These are phyloP conservation scores for Corella eumyota DNA, from an alignment of 23 tunicate genomes.

Conservation along the genomic window DNA sequence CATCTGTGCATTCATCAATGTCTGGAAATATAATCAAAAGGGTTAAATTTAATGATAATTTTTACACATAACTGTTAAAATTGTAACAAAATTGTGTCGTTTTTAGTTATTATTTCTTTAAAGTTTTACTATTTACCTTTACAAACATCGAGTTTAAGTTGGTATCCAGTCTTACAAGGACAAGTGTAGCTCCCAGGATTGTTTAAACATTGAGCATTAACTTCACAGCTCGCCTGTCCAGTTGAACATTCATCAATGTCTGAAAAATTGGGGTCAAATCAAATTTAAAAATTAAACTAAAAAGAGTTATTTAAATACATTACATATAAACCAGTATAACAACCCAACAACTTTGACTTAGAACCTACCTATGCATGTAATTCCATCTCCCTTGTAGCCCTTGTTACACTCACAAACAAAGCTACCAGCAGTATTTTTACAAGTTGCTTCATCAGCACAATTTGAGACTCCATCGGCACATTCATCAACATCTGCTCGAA, in stretches of 20 bases:
- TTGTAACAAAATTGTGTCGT: too few relatives aligned
- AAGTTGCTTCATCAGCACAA: constrained; percentile 18
- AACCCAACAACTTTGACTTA: too few relatives aligned
- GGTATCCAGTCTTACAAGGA: constrained; percentile 19
- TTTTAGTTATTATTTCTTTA: background rate
- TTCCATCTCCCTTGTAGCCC: constrained; percentile 50
- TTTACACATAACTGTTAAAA: too few relatives aligned
- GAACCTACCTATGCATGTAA: too few relatives aligned
- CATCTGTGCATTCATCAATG: constrained; percentile 16
- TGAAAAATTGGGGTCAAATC: too few relatives aligned
- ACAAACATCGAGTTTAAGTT: background rate
- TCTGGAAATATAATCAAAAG: constrained; percentile 1
- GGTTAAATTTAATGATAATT: too few relatives aligned
- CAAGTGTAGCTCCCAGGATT: constrained; percentile 30
- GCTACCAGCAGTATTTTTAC: constrained; percentile 41
- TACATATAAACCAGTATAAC: too few relatives aligned
- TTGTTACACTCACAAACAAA: constrained; percentile 23
- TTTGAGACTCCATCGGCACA: constrained; percentile 4
- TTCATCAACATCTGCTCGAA: constrained; percentile 27
- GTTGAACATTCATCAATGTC: constrained; percentile 23
- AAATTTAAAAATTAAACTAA: background rate
- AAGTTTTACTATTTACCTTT: too few relatives aligned
- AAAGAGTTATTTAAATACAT: too few relatives aligned
- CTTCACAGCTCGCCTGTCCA: constrained; percentile 1
- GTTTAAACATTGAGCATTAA: constrained; percentile 9